These are phyloP conservation scores for Platygyra sinensis DNA, from an alignment of 64 coral and sea anemone species.

Conservation along the genomic window DNA sequence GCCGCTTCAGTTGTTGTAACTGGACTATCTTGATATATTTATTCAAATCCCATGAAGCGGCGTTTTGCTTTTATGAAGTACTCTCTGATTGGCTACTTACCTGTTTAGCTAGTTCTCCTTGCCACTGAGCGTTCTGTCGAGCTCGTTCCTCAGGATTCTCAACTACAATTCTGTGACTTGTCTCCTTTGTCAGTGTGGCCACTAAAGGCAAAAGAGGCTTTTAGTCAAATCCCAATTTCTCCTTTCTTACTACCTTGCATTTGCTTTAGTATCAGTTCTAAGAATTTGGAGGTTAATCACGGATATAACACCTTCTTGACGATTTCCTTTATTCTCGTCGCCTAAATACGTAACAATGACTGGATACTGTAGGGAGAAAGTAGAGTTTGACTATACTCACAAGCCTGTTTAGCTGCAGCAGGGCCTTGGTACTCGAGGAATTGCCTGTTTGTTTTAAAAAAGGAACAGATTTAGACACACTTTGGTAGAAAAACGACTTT, in stretches of 20 bases:
- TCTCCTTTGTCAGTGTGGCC: not conserved
- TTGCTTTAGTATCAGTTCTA: not conserved
- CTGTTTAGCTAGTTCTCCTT: not conserved
- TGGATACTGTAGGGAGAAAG: not conserved
- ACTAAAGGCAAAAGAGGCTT: not conserved
- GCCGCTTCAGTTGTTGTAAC: too few species aligned
- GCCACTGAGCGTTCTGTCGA: not conserved
- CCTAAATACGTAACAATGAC: not conserved
- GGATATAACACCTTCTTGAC: not conserved
- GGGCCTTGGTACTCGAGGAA: not conserved
- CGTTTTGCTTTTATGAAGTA: not conserved
- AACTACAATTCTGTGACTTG: not conserved
- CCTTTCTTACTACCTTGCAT: not conserved
- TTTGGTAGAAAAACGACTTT: too few species aligned
- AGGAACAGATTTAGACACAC: not conserved
- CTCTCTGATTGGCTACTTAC: not conserved
- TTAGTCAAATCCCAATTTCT: not conserved
- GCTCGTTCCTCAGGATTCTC: not conserved
- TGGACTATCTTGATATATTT: too few species aligned
- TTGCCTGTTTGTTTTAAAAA: conserved; percentile 1
- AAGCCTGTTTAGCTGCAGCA: not conserved
- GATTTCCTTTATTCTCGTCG: not conserved
- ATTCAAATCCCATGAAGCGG: too few species aligned
- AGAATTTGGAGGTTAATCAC: not conserved
- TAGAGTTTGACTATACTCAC: not conserved